Evolutionary conservation across 2,888 invertebrate species (phyloP).

Genomic region (Brachypalpus laphriformis): DNA sequence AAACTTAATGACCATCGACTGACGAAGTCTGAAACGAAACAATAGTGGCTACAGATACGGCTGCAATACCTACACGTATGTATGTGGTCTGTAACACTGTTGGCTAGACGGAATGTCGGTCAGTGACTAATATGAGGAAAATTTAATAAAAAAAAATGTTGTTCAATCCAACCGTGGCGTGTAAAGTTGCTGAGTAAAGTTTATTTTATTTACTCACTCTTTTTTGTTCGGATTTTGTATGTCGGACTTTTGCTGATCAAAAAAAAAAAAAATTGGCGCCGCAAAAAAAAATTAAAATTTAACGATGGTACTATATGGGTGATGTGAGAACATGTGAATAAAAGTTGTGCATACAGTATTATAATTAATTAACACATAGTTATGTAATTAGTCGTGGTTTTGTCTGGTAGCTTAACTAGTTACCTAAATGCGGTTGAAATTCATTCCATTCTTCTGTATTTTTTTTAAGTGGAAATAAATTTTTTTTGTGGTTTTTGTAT

Average conservation of each 20-base stretch:
- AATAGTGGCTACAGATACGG: background rate
- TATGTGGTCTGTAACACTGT: background rate
- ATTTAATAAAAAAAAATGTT: background rate
- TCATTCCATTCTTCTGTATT: background rate
- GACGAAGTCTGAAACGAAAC: constrained; percentile 21
- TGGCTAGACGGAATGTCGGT: constrained; percentile 24
- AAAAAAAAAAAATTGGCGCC: constrained; percentile 48
- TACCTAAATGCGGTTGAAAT: background rate
- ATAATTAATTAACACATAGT: constrained; percentile 20
- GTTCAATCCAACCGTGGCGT: background rate
- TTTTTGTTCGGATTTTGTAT: constrained; percentile 19
- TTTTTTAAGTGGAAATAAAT: background rate
- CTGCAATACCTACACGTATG: background rate
- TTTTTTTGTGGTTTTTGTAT: background rate
- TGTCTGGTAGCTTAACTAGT: background rate
- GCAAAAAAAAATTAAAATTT: background rate
- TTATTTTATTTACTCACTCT: too few relatives aligned
- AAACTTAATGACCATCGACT: constrained; percentile 35
- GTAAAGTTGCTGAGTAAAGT: constrained; percentile 20
- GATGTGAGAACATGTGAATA: background rate
- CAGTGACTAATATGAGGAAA: constrained; percentile 40
- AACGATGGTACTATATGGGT: background rate
- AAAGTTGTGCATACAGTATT: background rate
- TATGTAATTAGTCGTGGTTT: constrained; percentile 28
- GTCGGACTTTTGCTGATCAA: constrained; percentile 40